Evolutionary conservation across 1,140 invertebrate genomes (phyloP), one percentile per base, ranked within the genome.

Genomic region (Neotoxoptera formosana): DNA sequence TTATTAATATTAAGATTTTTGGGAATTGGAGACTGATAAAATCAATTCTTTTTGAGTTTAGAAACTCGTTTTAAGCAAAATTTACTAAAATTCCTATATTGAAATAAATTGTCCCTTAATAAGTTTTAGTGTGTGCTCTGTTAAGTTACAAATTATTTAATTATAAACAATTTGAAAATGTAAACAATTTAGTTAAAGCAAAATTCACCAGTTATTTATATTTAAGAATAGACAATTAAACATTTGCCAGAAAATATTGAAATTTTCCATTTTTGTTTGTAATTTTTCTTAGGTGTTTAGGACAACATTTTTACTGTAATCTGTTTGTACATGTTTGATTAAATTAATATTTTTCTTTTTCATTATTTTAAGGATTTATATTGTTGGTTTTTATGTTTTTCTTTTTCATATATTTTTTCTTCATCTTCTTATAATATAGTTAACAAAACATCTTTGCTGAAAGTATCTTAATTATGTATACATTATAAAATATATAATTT

Each of bases 21-120:
- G 34, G 81, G 91, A 84, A 93, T 93, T 93, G 91, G 48, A 93
- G 91, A 93, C 91, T 93, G 91, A 93, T 93, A 53, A 81, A 83
- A 93, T 93, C 91, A 93, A 93, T 84, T 93, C 91, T 93, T 53
- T 89, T 92, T 41, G 48, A 86, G 81, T 30, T 86, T 84, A 84
- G 45, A 90, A 36, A 84, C 48, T 51, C 20, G 4, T 92, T 83
- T 91, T 83, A 81, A 92, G n/a, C 23, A 48, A 48, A 83, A n/a
- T 83, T 83, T 51, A 76, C 34, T 53, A 9, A 81, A 47, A 92
- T 25, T 83, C n/a, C 47, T 83, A 48, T 51, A 25, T 20, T 83
- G 34, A 81, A 92, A 91, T 25, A 91, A 76, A 81, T 48, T 34
- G 8, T 34, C n/a, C 41, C 8, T 48, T 83, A n/a, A 21, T 81